Evolutionary conservation across 2,113 vertebrate genomes (phyloP), one percentile per base, ranked within the genome.

Genomic region (Nymphicus hollandicus): DNA sequence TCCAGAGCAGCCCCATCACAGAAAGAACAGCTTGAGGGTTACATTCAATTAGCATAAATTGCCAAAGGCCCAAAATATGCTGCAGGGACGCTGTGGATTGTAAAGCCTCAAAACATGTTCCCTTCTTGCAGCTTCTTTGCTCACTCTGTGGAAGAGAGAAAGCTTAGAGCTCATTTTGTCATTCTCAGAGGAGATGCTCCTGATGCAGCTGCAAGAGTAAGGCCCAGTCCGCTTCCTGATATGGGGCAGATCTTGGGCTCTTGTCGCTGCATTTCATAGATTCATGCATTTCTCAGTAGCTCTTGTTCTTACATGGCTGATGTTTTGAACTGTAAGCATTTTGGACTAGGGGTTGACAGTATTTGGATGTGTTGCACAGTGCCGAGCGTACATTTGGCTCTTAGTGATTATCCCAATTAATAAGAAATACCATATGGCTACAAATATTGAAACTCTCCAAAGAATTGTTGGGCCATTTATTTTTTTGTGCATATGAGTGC

Each of bases 371-470:
- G 46, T 79, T 65, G 17, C 37, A 27, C 72, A 46, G 61, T 33
- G 29, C 23, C 2, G 15, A 89, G 29, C 37, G 37, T 49, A 56
- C 31, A 69, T 82, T 88, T 89, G 82, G 56, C 71, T 96, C 58
- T 88, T 91, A 86, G 53, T 72, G 86, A 88, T 93, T 93, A 58
- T 37, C 89, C 89, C 64, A 78, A 89, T 94, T 95, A 95, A 68
- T 95, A 86, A 61, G 76, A 88, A 94, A 95, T 89, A 84, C 89
- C 91, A 90, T 93, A 91, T 93, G 94, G 87, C 52, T 96, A 93
- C 79, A 96, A 97, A 92, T 93, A 84, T 84, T 95, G 70, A 76
- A 87, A 88, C 58, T 94, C 90, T 78, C 91, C 79, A 70, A 97
- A 93, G 92, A 86, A 60, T 80, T 95, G 61, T 69, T 80, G 49